Evolutionary conservation across 2,113 vertebrate species (phyloP).

Genomic region (Phocoena phocoena): DNA sequence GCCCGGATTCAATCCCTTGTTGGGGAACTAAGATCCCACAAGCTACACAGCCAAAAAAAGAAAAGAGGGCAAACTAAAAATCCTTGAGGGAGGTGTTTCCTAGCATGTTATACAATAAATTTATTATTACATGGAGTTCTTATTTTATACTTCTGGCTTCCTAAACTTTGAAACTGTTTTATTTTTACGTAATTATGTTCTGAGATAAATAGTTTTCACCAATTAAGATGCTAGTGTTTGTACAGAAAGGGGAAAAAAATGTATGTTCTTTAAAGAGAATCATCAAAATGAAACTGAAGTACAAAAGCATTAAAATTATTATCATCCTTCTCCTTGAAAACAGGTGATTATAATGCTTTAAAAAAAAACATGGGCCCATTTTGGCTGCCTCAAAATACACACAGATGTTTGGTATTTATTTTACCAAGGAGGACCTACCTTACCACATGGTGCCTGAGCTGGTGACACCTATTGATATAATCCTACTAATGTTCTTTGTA

Average conservation of each 20-base stretch:
- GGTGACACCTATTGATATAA: conserved; percentile 13
- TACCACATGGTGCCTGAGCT: not conserved
- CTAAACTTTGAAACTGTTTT: not conserved
- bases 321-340: conserved; percentile 25
- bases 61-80: not conserved
- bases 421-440: not conserved
- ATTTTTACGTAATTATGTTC: conserved; percentile 15
- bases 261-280: not conserved
- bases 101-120: not conserved
- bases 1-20: not conserved
- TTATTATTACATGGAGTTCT: not conserved
- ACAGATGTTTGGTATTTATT: conserved; percentile 7
- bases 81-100: not conserved
- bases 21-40: not conserved
- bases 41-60: not conserved
- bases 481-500: not conserved
- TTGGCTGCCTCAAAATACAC: not conserved
- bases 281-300: conserved; percentile 20
- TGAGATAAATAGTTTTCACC: conserved; percentile 4
- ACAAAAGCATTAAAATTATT: conserved; percentile 31
- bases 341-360: not conserved
- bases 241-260: not conserved
- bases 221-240: conserved; percentile 5
- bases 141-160: not conserved
- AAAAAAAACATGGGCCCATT: not conserved